A percentile compares a stretch with the other conserved stretches of the same genome.
These are phyloP conservation scores for Ptychochromis oligacanthus DNA, from an alignment of 2,113 vertebrate genomes.

Conservation along the genomic window DNA sequence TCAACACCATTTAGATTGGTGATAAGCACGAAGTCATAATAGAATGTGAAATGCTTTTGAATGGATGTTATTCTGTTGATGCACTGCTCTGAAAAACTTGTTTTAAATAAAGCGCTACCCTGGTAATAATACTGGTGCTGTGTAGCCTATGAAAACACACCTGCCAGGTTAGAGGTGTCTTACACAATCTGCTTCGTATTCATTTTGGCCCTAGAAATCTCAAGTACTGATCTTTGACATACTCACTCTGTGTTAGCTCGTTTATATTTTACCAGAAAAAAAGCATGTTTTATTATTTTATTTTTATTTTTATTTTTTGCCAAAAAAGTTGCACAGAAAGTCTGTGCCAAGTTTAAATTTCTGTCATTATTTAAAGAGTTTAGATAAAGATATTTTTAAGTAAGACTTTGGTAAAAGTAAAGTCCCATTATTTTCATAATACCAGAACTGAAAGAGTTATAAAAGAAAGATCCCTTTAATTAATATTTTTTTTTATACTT, in stretches of 20 bases:
- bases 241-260: not conserved
- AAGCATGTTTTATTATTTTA: not conserved
- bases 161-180: conserved; percentile 54
- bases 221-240: conserved; percentile 41
- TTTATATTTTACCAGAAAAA: not conserved
- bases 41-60: conserved; percentile 60
- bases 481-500: not conserved
- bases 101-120: conserved; percentile 32
- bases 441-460: not conserved
- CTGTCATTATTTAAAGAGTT: not conserved
- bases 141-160: conserved; percentile 47
- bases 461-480: not conserved
- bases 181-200: conserved; percentile 56
- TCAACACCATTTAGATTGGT: conserved; percentile 72
- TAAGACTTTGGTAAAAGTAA: not conserved
- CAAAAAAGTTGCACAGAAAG: not conserved
- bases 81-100: conserved; percentile 19
- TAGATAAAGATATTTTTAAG: not conserved
- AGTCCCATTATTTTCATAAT: not conserved
- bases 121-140: conserved; percentile 19
- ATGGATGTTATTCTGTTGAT: conserved; percentile 25
- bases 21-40: conserved; percentile 75
- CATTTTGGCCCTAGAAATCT: conserved; percentile 48
- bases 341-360: not conserved
- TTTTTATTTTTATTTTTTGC: not conserved